Base-by-base conservation (phyloP, 92 coral and sea anemone genomes). In the Actinernus sp. region DNA sequence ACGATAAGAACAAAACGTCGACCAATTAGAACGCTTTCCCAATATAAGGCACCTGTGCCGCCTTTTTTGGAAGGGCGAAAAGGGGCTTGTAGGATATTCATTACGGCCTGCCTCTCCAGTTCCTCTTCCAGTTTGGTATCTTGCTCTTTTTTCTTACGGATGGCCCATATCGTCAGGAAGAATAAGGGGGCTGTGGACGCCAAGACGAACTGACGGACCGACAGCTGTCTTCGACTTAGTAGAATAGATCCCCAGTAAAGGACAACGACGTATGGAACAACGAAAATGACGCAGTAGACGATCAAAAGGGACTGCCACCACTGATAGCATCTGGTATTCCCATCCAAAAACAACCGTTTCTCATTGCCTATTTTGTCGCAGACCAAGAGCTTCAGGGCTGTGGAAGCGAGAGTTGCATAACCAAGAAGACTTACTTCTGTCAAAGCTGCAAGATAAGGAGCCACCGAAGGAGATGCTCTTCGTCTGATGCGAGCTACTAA, bases 301-400 rank as follows among this genome's bases (percentile, higher is more conserved):
- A 81, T 54, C 53, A 71, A 45, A 13, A 74, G 31, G 40, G 1
- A 71, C 41, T 81, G 87, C 87, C 90, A 85, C 83, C 91, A 73
- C 32, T 72, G 83, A 47, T 69, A 79, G 27, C 89, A 80, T 22
- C 61, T 61, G 13, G 85, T 75, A 74, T 84, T 84, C 24, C 91
- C 91, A 59, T 89, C 96, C 28, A 79, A 65, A 65, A 84, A 89
- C 70, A 85, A 31, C 26, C 62, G 84, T 24, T 47, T 37, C 24
- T 39, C 71, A 2, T 50, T 20, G 23, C 59, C 79, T 3, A 68
- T 33, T 14, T 82, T 44, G 20, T 68, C 70, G 31, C 90, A 84
- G 16, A 14, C 26, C 19, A 84, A 59, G 14, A 89, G 73, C 18
- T 71, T 65, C 5, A 89, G 55, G 20, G 85, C 64, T 6, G 86